Evolutionary conservation across 1,140 invertebrate species (phyloP).

Genomic region (Ladona fulva): DNA sequence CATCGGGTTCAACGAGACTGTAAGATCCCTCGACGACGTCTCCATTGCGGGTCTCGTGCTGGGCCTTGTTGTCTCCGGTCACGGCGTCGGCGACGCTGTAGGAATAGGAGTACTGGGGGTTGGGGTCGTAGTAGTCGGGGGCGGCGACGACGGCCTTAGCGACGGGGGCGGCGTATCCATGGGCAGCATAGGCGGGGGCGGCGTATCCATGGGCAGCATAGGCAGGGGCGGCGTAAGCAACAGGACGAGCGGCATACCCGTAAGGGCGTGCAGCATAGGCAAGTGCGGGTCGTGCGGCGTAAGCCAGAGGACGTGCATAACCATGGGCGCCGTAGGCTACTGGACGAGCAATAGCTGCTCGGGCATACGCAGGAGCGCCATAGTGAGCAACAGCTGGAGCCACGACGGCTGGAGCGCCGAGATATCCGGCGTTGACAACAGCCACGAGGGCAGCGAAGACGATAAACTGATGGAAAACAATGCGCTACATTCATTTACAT

Average conservation of each 20-base stretch:
- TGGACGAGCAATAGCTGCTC: too few relatives aligned
- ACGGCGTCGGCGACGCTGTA: constrained; percentile 50
- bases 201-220: too few relatives aligned
- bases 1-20: constrained; percentile 47
- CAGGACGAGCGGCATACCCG: too few relatives aligned
- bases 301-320: neutral
- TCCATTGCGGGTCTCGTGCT: constrained; percentile 49
- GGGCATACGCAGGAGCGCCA: too few relatives aligned
- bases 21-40: constrained; percentile 49
- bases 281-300: too few relatives aligned
- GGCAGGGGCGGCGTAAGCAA: constrained; percentile 19
- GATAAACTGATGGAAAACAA: too few relatives aligned
- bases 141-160: constrained; percentile 32
- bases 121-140: constrained; percentile 37
- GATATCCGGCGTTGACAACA: too few relatives aligned
- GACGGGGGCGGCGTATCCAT: constrained; percentile 36
- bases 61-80: constrained; percentile 52
- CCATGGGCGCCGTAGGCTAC: too few relatives aligned
- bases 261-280: too few relatives aligned
- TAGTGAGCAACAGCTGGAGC: neutral
- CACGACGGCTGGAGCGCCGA: too few relatives aligned
- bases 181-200: constrained; percentile 22
- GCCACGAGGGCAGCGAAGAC: too few relatives aligned
- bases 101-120: constrained; percentile 49
- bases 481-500: too few relatives aligned